A percentile compares a stretch with the other conserved stretches of the same genome.
Conservation (phyloP, 2,888 invertebrate genomes). For the Sclerodermus sp. region DNA sequence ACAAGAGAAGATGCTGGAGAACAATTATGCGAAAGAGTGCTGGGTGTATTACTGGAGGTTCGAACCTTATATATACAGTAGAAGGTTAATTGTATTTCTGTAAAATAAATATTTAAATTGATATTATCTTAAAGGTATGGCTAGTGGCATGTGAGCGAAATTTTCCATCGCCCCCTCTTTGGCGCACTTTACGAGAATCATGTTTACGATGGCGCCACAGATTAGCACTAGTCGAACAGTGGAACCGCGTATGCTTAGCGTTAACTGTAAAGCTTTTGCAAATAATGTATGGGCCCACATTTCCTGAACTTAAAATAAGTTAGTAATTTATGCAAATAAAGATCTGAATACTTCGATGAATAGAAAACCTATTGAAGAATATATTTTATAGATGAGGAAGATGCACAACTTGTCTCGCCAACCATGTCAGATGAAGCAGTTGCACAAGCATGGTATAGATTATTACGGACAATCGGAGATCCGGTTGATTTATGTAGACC, state of each 20-base stretch:
- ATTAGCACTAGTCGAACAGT: slow-evolving; percentile 88
- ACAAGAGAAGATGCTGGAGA: slow-evolving; percentile 95
- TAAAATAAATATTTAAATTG: background rate
- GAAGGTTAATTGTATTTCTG: background rate
- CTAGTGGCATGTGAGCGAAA: slow-evolving; percentile 74
- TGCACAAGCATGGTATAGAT: slow-evolving; percentile 94
- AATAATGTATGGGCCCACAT: slow-evolving; percentile 86
- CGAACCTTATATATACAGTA: slow-evolving; percentile 24
- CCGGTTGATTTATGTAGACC: slow-evolving; percentile 91
- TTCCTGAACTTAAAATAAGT: slow-evolving; percentile 81
- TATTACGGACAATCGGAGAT: slow-evolving; percentile 91
- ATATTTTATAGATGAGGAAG: slow-evolving; percentile 74
- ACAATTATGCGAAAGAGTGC: slow-evolving; percentile 89
- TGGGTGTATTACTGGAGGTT: slow-evolving; percentile 91
- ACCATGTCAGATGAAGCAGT: slow-evolving; percentile 89
- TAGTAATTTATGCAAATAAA: slow-evolving; percentile 38
- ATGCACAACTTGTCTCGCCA: slow-evolving; percentile 75
- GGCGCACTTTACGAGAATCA: slow-evolving; percentile 92
- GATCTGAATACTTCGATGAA: background rate
- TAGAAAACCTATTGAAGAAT: slow-evolving; percentile 7
- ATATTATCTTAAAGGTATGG: slow-evolving; percentile 62
- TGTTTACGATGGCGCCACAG: slow-evolving; percentile 94
- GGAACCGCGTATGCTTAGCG: slow-evolving; percentile 90
- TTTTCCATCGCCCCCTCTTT: slow-evolving; percentile 92
- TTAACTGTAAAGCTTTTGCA: slow-evolving; percentile 81